These are phyloP conservation scores for Drosophila nigrodunni DNA, from an alignment of 1,140 invertebrate species.

Conservation along the genomic window DNA sequence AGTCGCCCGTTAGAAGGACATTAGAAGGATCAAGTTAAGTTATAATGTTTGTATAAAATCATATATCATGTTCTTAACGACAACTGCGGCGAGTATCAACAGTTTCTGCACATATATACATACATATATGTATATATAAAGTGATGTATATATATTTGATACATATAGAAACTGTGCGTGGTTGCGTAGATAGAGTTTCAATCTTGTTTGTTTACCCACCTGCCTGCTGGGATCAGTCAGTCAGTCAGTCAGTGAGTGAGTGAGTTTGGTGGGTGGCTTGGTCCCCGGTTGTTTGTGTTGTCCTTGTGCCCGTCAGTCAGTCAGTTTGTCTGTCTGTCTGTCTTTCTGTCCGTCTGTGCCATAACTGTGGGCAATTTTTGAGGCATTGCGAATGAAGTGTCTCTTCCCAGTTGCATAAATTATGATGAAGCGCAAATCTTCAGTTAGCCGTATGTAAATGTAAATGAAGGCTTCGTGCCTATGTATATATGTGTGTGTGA, in stretches of 20 bases:
- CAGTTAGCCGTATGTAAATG: constrained; percentile 82
- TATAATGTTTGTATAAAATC: constrained; percentile 9
- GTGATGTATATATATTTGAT: not conserved
- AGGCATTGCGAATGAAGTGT: constrained; percentile 75
- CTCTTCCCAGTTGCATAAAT: constrained; percentile 69
- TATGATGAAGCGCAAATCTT: constrained; percentile 81
- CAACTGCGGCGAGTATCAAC: not conserved
- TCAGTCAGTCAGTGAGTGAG: constrained; percentile 6
- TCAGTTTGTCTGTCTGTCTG: not conserved
- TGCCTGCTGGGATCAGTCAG: constrained; percentile 40
- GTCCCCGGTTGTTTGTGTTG: constrained; percentile 30
- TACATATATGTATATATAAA: not conserved
- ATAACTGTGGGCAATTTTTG: constrained; percentile 80
- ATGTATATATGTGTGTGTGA: constrained; percentile 27
- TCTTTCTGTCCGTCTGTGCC: constrained; percentile 25
- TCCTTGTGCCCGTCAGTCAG: constrained; percentile 30
- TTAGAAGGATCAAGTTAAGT: constrained; percentile 7
- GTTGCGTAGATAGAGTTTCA: constrained; percentile 38
- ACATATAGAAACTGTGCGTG: constrained; percentile 21
- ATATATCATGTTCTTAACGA: constrained; percentile 12
- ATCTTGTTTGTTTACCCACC: constrained; percentile 49
- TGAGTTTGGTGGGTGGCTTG: not conserved
- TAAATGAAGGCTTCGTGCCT: constrained; percentile 72
- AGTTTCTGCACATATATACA: not conserved
- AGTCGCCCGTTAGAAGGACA: not conserved